These are phyloP conservation scores for Nipponia nippon DNA, from an alignment of 2,113 vertebrate genomes.

Conservation along the genomic window DNA sequence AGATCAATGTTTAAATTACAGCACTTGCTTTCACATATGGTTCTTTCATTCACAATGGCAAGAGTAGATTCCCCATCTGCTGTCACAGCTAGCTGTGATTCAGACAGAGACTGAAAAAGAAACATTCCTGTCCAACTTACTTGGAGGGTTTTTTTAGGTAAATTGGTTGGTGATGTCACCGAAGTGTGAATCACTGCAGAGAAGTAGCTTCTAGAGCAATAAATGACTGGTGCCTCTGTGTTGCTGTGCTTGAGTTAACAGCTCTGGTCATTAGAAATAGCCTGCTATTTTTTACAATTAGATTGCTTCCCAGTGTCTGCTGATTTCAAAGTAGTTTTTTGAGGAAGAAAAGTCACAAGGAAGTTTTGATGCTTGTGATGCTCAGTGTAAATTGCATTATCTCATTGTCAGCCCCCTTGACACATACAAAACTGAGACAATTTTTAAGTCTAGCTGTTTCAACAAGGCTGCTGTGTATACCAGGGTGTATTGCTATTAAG, in stretches of 20 bases:
- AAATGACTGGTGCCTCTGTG: not conserved
- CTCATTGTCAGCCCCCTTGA: not conserved
- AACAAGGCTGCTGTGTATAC: not conserved
- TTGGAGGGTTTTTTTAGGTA: not conserved
- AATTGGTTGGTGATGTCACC: not conserved
- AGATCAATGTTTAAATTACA: not conserved
- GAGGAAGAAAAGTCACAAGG: not conserved
- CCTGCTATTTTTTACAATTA: not conserved
- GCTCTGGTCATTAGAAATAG: not conserved
- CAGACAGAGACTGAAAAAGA: constrained; percentile 1
- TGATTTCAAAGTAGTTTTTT: not conserved
- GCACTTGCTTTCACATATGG: not conserved
- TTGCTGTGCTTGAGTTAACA: not conserved
- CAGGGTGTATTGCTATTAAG: not conserved
- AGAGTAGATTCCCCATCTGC: not conserved
- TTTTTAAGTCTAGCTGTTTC: not conserved
- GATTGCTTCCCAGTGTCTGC: not conserved
- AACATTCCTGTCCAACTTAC: not conserved
- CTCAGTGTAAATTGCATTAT: not conserved
- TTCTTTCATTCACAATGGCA: not conserved
- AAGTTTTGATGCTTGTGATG: not conserved
- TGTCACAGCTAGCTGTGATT: constrained; percentile 20
- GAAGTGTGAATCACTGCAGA: not conserved
- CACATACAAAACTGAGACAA: not conserved
- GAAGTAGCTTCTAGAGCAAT: not conserved